A percentile compares a stretch with the other conserved stretches of the same genome.
phyloP scores from a whole-genome alignment of 2,113 vertebrate genomes.

The Uria aalge region DNA sequence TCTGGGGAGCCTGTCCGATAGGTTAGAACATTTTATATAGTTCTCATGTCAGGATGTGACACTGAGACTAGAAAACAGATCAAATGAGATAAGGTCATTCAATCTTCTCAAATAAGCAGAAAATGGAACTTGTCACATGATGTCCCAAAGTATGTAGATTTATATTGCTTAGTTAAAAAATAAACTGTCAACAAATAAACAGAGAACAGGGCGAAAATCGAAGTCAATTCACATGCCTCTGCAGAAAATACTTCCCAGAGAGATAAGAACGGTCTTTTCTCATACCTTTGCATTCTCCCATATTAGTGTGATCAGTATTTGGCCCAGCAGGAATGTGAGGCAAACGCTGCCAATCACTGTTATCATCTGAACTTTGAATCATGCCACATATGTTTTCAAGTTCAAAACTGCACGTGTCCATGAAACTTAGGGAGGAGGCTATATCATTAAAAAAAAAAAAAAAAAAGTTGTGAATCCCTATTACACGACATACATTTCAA shows the following conservation, averaged over 20 bases:
- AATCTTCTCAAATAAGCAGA: neutral
- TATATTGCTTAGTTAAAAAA: slow-evolving; percentile 40
- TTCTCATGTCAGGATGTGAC: neutral
- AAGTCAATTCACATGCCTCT: neutral
- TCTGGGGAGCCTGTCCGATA: neutral
- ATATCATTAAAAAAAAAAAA: neutral
- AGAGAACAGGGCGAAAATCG: neutral
- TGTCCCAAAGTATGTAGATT: neutral
- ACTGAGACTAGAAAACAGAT: neutral
- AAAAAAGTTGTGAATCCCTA: neutral
- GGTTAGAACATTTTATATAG: neutral
- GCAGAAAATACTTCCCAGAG: neutral
- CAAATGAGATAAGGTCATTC: neutral
- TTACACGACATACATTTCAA: neutral
- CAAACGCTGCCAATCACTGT: slow-evolving; percentile 77
- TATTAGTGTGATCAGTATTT: slow-evolving; percentile 80
- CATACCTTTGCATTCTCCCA: slow-evolving; percentile 87
- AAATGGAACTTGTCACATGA: neutral
- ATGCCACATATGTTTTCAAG: slow-evolving; percentile 90
- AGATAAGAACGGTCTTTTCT: neutral
- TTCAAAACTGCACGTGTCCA: slow-evolving; percentile 93
- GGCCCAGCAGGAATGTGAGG: slow-evolving; percentile 72
- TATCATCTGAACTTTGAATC: slow-evolving; percentile 82
- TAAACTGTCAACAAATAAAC: neutral
- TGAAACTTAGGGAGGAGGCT: slow-evolving; percentile 85